phyloP scores from a whole-genome alignment of 35 echinoderm and acorn worm species.

The Strongylocentrotus purpuratus region DNA sequence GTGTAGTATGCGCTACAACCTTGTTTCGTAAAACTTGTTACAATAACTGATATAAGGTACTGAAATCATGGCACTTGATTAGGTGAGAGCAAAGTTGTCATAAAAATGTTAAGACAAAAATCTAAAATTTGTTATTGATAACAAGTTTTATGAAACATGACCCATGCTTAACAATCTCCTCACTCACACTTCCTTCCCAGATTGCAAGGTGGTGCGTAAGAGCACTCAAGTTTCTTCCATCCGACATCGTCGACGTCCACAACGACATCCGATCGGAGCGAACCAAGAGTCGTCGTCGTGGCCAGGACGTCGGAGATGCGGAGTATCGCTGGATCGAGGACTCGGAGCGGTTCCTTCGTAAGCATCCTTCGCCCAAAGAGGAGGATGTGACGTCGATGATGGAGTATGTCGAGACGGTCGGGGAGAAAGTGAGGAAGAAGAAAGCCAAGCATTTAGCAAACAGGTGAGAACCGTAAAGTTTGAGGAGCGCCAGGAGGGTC shows the following conservation, averaged over 20 bases:
- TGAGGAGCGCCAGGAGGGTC: too few species aligned
- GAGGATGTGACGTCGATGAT: slow-evolving; percentile 72
- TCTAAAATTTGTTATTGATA: too few species aligned
- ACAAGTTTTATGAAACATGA: too few species aligned
- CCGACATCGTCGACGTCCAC: slow-evolving; percentile 71
- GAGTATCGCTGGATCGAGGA: slow-evolving; percentile 81
- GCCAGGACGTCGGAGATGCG: background rate
- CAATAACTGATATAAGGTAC: too few species aligned
- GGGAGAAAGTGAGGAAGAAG: slow-evolving; percentile 69
- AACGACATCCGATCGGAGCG: slow-evolving; percentile 55
- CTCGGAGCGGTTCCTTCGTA: slow-evolving; percentile 68
- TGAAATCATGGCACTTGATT: too few species aligned
- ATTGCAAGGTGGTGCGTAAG: slow-evolving; percentile 79
- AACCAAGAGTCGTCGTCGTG: background rate
- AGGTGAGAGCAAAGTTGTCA: too few species aligned
- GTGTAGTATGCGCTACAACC: too few species aligned
- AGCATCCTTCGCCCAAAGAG: slow-evolving; percentile 55
- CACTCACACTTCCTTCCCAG: slow-evolving; percentile 21
- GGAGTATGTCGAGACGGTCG: slow-evolving; percentile 69
- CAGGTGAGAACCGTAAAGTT: slow-evolving; percentile 57
- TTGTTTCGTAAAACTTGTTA: too few species aligned
- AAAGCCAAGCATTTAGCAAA: slow-evolving; percentile 66
- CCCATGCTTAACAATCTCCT: too few species aligned
- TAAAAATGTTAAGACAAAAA: too few species aligned
- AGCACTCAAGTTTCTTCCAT: slow-evolving; percentile 83